Evolutionary conservation across 1,140 invertebrate species (phyloP), one percentile per base, ranked within the genome.

Genomic region (Asobara japonica): DNA sequence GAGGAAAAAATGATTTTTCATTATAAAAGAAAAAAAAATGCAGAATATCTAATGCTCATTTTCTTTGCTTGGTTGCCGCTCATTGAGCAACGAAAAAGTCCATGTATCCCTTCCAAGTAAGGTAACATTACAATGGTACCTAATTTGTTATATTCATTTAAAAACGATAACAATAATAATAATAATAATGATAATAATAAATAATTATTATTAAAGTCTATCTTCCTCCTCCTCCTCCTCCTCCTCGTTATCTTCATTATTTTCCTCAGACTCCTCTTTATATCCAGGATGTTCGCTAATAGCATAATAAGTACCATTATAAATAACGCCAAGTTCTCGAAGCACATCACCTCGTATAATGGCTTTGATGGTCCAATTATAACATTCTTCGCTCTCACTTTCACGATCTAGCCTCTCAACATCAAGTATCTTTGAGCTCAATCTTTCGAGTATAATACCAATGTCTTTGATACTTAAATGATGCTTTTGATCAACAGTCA

Each of bases 241-340:
- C 76, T 94, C 93, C 78, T 94, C 93, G 48, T 91, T 92, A 84
- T 94, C 93, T 83, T 94, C 93, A 68, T 90, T 91, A 79, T 92
- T 92, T 80, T 94, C 93, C 82, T 95, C 94, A 78, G 93, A 93
- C 85, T 95, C 94, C 82, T 95, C 94, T 85, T 94, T 94, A 85
- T 97, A 97, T 25, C 94, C 95, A 33, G 95, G 95, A 87, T 97
- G 95, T 86, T 97, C 96, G 77, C 94, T 96, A 79, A 97, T 97
- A 68, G 95, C 94, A 87, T 97, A 97, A 88, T 96, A 98, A 87
- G 96, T 97, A 38, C 95, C 95, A 89, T 97, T 97, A 87, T 98
- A 98, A 80, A 97, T 95, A 67, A 98, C 94, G 45, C 96, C 96
- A 56, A 97, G 89, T 86, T 97, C 95, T 60, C 95, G 89, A 72